These are phyloP conservation scores for Siniperca obscura DNA, from an alignment of 2,797 vertebrate species.

Conservation along the genomic window DNA sequence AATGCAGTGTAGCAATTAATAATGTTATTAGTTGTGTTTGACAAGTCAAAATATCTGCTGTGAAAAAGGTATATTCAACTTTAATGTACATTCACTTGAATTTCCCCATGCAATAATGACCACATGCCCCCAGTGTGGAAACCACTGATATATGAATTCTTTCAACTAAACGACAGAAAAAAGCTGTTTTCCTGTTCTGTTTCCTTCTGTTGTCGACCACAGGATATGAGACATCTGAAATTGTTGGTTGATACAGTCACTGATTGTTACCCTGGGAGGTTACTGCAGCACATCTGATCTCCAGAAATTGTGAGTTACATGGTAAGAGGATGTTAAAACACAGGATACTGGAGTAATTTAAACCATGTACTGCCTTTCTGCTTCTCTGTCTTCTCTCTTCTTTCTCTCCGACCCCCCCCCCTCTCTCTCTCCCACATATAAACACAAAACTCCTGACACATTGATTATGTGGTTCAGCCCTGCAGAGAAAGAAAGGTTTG, in stretches of 20 bases:
- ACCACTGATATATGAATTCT: neutral
- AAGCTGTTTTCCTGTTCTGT: neutral
- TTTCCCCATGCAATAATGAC: no score
- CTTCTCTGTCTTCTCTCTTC: no score
- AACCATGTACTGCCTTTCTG: neutral
- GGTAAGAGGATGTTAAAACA: neutral
- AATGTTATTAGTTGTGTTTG: neutral
- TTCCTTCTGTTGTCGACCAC: neutral
- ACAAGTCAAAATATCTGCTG: neutral
- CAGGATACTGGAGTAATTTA: neutral
- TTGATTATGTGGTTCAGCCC: slow-evolving; percentile 23
- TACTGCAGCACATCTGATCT: neutral
- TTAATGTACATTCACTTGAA: no score
- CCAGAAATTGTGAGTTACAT: accelerated
- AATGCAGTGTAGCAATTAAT: no score
- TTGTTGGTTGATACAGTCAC: neutral
- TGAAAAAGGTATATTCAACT: neutral
- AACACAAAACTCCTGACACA: slow-evolving; percentile 38
- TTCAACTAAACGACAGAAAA: neutral
- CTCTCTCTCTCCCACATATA: slow-evolving; percentile 12
- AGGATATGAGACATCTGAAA: neutral
- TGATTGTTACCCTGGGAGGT: neutral
- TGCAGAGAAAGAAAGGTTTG: slow-evolving; percentile 4
- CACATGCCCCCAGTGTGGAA: neutral
- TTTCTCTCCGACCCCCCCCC: no score